A percentile compares a stretch with the other conserved stretches of the same genome.
These are phyloP conservation scores for Chymomyza procnemis DNA, from an alignment of 2,888 invertebrate species.

Conservation along the genomic window DNA sequence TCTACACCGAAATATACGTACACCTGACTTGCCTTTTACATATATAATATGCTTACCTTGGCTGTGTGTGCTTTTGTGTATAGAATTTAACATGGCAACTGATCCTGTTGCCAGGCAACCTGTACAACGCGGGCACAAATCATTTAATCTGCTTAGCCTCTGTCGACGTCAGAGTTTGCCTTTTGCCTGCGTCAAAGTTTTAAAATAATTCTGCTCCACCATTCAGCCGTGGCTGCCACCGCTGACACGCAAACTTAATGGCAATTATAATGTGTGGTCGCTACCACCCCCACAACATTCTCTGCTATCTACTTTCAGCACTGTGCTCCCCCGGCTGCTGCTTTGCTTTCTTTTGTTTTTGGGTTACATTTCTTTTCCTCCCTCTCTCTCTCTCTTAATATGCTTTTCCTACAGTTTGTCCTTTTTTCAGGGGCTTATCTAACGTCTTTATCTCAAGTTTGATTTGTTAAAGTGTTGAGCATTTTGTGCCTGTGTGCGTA, in stretches of 20 bases:
- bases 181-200: background rate
- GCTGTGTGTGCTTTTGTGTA: background rate
- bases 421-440: background rate
- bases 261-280: background rate
- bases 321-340: too few species aligned
- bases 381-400: too few species aligned
- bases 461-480: background rate
- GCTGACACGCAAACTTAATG: background rate
- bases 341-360: background rate
- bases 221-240: background rate
- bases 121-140: slow-evolving; percentile 31
- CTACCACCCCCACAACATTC: background rate
- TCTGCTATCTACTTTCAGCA: too few species aligned
- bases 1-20: too few species aligned
- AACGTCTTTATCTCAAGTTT: background rate
- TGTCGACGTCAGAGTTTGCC: background rate
- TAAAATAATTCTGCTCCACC: background rate
- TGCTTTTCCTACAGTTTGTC: background rate
- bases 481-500: background rate
- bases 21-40: background rate
- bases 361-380: background rate
- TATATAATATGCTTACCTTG: background rate
- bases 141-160: slow-evolving; percentile 64
- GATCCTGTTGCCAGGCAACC: slow-evolving; percentile 62
- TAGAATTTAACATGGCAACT: slow-evolving; percentile 45